A percentile compares a stretch with the other conserved stretches of the same genome.
Evolutionary conservation across 1,140 invertebrate genomes (phyloP).

Genomic region (Luehdorfia chinensis): DNA sequence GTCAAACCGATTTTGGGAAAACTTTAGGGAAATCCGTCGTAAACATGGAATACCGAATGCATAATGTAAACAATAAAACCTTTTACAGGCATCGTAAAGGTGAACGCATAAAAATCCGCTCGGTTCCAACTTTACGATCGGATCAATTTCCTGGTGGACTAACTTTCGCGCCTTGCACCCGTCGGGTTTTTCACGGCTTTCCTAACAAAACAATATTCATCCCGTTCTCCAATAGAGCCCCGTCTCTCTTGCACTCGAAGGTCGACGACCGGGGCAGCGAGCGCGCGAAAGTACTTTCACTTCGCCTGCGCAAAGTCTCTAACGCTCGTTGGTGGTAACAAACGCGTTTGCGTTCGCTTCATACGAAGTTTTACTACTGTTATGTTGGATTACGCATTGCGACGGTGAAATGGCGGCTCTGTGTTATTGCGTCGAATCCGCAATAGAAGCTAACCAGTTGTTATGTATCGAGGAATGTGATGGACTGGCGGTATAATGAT

Average conservation of each 20-base stretch:
- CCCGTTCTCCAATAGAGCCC: constrained; percentile 38
- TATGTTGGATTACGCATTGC: constrained; percentile 32
- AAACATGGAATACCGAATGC: constrained; percentile 25
- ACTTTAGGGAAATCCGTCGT: constrained; percentile 28
- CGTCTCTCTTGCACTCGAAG: constrained; percentile 39
- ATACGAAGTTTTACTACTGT: constrained; percentile 28
- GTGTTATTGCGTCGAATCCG: constrained; percentile 18
- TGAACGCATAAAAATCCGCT: constrained; percentile 54
- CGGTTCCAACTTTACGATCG: constrained; percentile 46
- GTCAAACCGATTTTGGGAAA: constrained; percentile 14
- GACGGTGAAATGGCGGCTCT: constrained; percentile 36
- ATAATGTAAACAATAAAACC: constrained; percentile 38
- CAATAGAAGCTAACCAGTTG: constrained; percentile 36
- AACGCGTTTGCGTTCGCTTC: constrained; percentile 44
- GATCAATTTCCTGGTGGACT: constrained; percentile 57
- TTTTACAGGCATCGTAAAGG: constrained; percentile 51
- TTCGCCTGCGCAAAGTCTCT: constrained; percentile 58
- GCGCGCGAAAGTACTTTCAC: constrained; percentile 74
- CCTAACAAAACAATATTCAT: constrained; percentile 49
- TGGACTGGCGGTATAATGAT: neutral
- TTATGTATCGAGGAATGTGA: constrained; percentile 58
- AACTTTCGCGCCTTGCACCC: constrained; percentile 60
- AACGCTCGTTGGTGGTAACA: constrained; percentile 31
- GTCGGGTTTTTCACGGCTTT: constrained; percentile 53
- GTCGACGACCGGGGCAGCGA: constrained; percentile 67